These are phyloP conservation scores for Crossocerus cetratus DNA, from an alignment of 2,888 invertebrate genomes.

Conservation along the genomic window DNA sequence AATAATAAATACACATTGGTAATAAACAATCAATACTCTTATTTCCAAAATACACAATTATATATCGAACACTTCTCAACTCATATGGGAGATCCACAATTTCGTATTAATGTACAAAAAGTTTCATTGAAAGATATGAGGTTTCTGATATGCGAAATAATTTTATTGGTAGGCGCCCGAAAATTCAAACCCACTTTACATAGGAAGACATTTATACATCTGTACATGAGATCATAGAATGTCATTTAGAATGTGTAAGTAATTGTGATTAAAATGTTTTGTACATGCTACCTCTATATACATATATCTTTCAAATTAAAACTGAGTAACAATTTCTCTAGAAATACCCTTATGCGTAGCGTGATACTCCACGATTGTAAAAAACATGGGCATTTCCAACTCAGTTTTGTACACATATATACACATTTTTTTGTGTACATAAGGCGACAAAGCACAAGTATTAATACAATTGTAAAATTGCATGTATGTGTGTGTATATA, in stretches of 20 bases:
- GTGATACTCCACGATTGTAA: conserved; percentile 27
- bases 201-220: conserved; percentile 51
- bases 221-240: conserved; percentile 51
- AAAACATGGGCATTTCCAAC: conserved; percentile 22
- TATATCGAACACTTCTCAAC: conserved; percentile 6
- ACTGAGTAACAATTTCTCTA: conserved; percentile 14
- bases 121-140: conserved; percentile 16
- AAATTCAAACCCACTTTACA: conserved; percentile 39
- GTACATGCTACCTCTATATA: conserved; percentile 37
- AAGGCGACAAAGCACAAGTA: conserved; percentile 31
- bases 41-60: conserved; percentile 29
- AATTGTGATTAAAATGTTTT: conserved; percentile 33
- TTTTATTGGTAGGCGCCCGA: conserved; percentile 48
- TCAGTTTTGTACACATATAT: conserved; percentile 30
- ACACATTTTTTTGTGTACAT: conserved; percentile 18
- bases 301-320: conserved; percentile 28
- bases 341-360: conserved; percentile 16
- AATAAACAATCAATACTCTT: conserved; percentile 47
- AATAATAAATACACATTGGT: conserved; percentile 59
- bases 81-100: neutral
- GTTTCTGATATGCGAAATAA: conserved; percentile 20
- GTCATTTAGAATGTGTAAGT: conserved; percentile 39
- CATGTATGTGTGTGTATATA: conserved; percentile 10
- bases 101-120: conserved; percentile 1
- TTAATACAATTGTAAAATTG: conserved; percentile 23